Conservation (phyloP, 2,113 vertebrate genomes). For the Apus apus region DNA sequence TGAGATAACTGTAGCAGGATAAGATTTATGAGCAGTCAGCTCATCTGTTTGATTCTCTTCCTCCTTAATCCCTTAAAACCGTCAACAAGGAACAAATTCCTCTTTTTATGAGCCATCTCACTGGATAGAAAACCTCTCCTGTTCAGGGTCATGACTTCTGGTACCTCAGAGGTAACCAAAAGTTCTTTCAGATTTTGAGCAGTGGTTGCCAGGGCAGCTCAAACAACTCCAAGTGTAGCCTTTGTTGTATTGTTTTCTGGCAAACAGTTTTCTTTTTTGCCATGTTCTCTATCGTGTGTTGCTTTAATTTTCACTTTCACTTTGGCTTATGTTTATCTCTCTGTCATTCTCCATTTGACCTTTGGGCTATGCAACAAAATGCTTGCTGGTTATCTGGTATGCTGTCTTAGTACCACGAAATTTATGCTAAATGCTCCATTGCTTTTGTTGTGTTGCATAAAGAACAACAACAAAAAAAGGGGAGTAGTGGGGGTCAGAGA, state of each 20-base stretch:
- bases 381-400: slow-evolving; percentile 17
- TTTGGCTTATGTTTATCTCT: slow-evolving; percentile 1
- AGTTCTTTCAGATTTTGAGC: neutral
- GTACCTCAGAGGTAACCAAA: neutral
- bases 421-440: neutral
- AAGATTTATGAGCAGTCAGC: neutral
- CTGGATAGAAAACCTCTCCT: neutral
- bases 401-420: neutral
- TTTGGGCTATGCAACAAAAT: neutral
- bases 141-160: neutral
- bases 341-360: slow-evolving; percentile 1
- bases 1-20: neutral
- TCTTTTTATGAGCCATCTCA: neutral
- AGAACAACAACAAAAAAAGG: neutral
- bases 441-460: neutral
- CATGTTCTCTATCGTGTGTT: neutral
- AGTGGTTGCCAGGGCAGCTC: neutral
- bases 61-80: neutral
- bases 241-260: neutral
- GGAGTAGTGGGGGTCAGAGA: neutral
- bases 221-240: neutral
- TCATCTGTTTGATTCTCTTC: neutral
- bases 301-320: slow-evolving; percentile 45
- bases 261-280: neutral
- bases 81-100: neutral